These are phyloP conservation scores for Rhynchonycteris naso DNA, from an alignment of 2,797 vertebrate species.

Conservation along the genomic window DNA sequence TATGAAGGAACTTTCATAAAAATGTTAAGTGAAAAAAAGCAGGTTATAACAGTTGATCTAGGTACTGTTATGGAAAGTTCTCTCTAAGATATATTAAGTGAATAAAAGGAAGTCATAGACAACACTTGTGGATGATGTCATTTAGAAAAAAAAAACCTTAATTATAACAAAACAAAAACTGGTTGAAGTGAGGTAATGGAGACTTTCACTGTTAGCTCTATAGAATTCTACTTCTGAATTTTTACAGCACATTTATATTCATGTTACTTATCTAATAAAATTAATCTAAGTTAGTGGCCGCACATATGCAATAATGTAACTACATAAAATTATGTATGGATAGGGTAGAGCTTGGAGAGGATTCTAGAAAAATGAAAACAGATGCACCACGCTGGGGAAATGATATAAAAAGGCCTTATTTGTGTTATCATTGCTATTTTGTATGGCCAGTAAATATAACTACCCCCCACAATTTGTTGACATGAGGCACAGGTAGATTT, in stretches of 20 bases:
- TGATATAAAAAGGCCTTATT: neutral
- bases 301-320: neutral
- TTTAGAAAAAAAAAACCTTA: neutral
- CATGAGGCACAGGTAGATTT: neutral
- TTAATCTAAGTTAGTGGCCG: slow-evolving; percentile 3
- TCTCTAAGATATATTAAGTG: neutral
- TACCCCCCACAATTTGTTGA: neutral
- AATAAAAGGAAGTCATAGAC: slow-evolving; percentile 23
- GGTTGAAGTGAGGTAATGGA: neutral
- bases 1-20: neutral
- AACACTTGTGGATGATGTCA: neutral
- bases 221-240: slow-evolving; percentile 4
- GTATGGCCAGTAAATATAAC: neutral
- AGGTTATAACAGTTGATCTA: neutral
- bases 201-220: slow-evolving; percentile 42
- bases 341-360: neutral
- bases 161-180: slow-evolving; percentile 16
- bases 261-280: slow-evolving; percentile 44
- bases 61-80: neutral
- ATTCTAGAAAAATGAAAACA: slow-evolving; percentile 31
- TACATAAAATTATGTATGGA: neutral
- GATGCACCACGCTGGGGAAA: neutral
- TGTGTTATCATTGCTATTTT: neutral
- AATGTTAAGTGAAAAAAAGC: slow-evolving; percentile 20
- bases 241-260: slow-evolving; percentile 2